Evolutionary conservation across 2,113 vertebrate species (phyloP), one percentile per base, ranked within the genome.

Genomic region (Dendrocopos noguchii): DNA sequence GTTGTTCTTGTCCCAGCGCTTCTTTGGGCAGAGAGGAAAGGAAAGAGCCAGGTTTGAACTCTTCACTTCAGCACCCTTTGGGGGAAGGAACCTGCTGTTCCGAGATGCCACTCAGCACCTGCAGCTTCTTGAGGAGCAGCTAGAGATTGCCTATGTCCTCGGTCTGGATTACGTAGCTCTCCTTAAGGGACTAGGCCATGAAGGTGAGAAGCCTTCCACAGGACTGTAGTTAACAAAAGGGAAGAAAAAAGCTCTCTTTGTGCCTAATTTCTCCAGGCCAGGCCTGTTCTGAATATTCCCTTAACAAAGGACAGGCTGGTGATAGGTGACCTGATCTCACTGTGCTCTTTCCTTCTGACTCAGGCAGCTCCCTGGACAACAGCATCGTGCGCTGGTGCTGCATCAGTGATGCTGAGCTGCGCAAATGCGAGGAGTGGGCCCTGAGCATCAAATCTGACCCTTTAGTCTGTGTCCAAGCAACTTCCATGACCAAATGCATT

Each of bases 311-410:
- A 39, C 17, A 88, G 39, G 19, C 22, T 24, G 36, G 15, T 74
- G 50, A 7, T 9, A 44, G 65, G 31, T 87, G n/a, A 44, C 2
- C 2, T 4, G 34, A 29, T 74, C 24, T 87, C 36, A 25, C 24
- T 73, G 50, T 46, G 13, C 21, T 56, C 56, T 70, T 67, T 72
- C 66, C 29, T 80, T 42, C 39, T 73, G 28, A 87, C 72, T 63
- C 95, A 99, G 99, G 99, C 83, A 99, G 98, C 90, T 98, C 98
- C 15, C 88, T 99, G 95, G 98, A 98, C 92, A 98, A 98, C 97
- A 98, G 98, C 11, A 96, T 99, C 15, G 97, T 99, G 70, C 98
- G 98, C 28, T 99, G 99, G 99, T 99, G 99, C 97, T 99, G 99
- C 80, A 98, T 99, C 81, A 99, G 98, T 55, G 84, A 97, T 2